These are phyloP conservation scores for Drosophila sproati DNA, from an alignment of 1,140 invertebrate genomes.

Conservation along the genomic window DNA sequence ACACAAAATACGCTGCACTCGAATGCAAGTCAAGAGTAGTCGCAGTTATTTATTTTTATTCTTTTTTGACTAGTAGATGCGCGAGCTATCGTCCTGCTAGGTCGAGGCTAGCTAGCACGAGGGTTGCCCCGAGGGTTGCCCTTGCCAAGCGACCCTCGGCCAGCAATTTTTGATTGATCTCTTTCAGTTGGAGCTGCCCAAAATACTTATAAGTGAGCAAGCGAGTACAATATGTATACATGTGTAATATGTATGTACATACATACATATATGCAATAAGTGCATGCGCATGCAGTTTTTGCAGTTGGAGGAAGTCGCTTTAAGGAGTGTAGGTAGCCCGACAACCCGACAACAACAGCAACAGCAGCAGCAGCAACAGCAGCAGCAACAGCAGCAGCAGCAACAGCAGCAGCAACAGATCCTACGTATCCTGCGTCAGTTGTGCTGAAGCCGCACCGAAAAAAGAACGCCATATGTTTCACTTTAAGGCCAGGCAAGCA, in stretches of 20 bases:
- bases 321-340: constrained; percentile 33
- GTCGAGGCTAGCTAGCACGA: constrained; percentile 15
- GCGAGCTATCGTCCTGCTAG: constrained; percentile 17
- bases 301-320: constrained; percentile 32
- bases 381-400: constrained; percentile 12
- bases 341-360: too few relatives aligned
- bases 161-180: constrained; percentile 77
- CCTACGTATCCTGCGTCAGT: constrained; percentile 81
- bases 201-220: background rate
- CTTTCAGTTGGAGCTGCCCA: constrained; percentile 46
- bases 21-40: constrained; percentile 28
- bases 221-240: background rate
- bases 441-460: constrained; percentile 73
- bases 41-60: background rate
- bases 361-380: constrained; percentile 14
- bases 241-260: background rate
- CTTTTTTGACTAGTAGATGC: constrained; percentile 22
- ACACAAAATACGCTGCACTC: background rate
- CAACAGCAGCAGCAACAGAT: constrained; percentile 27
- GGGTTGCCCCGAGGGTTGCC: constrained; percentile 13
- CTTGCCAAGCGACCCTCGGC: constrained; percentile 20
- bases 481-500: constrained; percentile 52
- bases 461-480: constrained; percentile 70
- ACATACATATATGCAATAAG: constrained; percentile 13
- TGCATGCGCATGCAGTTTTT: constrained; percentile 25